Percentiles rank a stretch among this genome's conserved stretches.
Evolutionary conservation across 1,140 invertebrate species (phyloP).

Genomic region (Drosophila pallidifrons): DNA sequence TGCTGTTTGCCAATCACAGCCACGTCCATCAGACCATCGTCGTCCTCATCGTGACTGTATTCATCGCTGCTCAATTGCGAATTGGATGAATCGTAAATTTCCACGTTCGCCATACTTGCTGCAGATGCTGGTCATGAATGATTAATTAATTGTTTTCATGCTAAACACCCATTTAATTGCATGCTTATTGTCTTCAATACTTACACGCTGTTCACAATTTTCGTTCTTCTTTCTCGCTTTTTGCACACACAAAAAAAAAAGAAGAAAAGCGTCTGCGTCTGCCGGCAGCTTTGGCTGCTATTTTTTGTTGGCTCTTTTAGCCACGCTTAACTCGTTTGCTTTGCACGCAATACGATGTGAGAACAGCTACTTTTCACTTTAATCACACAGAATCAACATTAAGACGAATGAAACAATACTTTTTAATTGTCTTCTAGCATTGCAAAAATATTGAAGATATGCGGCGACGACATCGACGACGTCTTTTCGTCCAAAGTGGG

Average conservation of each 20-base stretch:
- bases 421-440: constrained; percentile 40
- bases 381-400: background rate
- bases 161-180: constrained; percentile 18
- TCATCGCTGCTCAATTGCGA: constrained; percentile 72
- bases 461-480: constrained; percentile 37
- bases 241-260: constrained; percentile 58
- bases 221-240: constrained; percentile 13
- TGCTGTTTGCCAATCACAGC: constrained; percentile 37
- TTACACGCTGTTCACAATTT: constrained; percentile 54
- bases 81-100: constrained; percentile 69
- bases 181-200: constrained; percentile 16
- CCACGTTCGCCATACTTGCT: constrained; percentile 58
- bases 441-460: constrained; percentile 36
- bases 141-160: background rate
- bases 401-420: constrained; percentile 3
- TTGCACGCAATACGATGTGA: background rate
- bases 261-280: constrained; percentile 66
- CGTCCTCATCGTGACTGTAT: constrained; percentile 64
- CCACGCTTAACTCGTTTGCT: background rate
- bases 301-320: background rate
- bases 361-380: background rate
- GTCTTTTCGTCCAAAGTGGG: constrained; percentile 31
- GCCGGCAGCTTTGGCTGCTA: constrained; percentile 46
- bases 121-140: constrained; percentile 2
- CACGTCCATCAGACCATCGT: constrained; percentile 67